Percentiles rank a stretch among this genome's conserved stretches.
These are phyloP conservation scores for Apteryx owenii DNA, from an alignment of 2,113 vertebrate species.

Conservation along the genomic window DNA sequence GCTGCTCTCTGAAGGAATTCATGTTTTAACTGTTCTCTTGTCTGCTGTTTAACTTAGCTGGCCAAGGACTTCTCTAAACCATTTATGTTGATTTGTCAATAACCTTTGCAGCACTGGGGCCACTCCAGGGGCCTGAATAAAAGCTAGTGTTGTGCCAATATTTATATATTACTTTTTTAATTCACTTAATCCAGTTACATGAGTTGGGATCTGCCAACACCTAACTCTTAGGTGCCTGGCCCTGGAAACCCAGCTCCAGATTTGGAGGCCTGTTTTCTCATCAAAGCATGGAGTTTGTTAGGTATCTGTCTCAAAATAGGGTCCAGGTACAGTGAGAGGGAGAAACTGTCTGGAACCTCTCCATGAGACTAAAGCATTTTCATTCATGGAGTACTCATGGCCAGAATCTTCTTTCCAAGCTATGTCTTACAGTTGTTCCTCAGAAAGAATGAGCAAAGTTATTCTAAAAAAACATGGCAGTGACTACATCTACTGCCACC, in stretches of 20 bases:
- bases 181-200: not conserved
- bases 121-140: not conserved
- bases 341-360: not conserved
- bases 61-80: not conserved
- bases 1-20: not conserved
- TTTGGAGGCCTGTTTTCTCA: not conserved
- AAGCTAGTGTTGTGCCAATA: not conserved
- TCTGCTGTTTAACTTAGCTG: not conserved
- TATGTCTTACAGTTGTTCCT: not conserved
- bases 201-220: not conserved
- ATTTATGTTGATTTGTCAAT: constrained; percentile 8
- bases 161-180: not conserved
- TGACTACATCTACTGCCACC: not conserved
- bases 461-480: not conserved
- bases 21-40: not conserved
- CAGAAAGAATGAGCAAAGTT: not conserved
- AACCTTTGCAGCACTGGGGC: not conserved
- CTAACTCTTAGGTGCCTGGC: not conserved
- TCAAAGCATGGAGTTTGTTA: not conserved
- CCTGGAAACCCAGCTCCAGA: not conserved
- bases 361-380: not conserved
- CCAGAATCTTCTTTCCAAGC: not conserved
- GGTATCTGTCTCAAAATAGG: not conserved
- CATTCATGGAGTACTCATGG: not conserved
- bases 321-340: not conserved